Base-by-base conservation (phyloP, 2,888 invertebrate genomes). In the Tetheella fluctuosa region DNA sequence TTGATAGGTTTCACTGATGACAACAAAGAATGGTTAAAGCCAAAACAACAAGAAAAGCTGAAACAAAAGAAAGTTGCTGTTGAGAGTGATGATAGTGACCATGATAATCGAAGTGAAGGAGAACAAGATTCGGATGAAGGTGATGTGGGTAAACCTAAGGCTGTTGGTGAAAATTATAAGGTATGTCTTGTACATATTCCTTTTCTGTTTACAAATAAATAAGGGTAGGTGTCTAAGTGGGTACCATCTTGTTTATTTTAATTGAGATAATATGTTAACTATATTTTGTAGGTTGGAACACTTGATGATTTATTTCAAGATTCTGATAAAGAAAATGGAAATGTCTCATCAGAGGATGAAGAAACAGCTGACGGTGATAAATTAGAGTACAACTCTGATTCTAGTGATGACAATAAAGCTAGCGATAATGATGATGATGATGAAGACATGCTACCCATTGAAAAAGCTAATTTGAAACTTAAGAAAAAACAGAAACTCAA, bases 391-490 rank as follows among this genome's bases (percentile, higher is more conserved):
- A 79, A 88, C 60, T 89, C 91, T 60, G 87, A 88, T 64, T 89
- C 89, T 52, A 87, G 84, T 73, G 85, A 80, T 23, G 86, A 84
- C 62, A 83, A 82, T 25, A 83, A 69, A 65, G 48, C 48, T 53
- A 81, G 83, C 63, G 85, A 83, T 39, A 87, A 86, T 23, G 83
- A 80, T 10, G 93, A 91, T 60, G 94, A 90, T 52, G 94, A 95
- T 64, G 95, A 95, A 64, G 96, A 97, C 77, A 90, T 96, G 85
- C 85, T 98, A 58, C 98, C 98, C 0, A 97, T 98, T 81, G 98
- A 98, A 90, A 97, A 96, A 80, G 95, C 96, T 61, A 96, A 96
- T 64, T 95, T 95, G 67, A 96, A 96, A 82, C 90, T 98, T 4
- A 96, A 95, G 77, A 96, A 95, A 80, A 96, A 96, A 78, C 94